phyloP scores from a whole-genome alignment of 2,797 vertebrate genomes.

The Erpetoichthys calabaricus region DNA sequence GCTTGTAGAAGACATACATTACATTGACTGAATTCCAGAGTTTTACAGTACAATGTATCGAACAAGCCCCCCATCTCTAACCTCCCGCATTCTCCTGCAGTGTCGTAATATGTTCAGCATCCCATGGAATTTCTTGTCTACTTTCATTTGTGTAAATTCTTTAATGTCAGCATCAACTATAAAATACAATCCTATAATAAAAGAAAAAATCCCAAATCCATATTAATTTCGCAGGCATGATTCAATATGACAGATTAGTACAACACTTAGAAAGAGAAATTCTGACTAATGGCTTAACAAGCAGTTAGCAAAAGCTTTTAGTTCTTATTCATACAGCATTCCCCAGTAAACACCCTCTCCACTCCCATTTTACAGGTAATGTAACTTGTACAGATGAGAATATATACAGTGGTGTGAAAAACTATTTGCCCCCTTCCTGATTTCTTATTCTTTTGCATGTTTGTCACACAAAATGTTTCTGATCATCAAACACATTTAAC shows the following conservation, averaged over 20 bases:
- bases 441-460: too few species aligned
- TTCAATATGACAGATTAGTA: neutral
- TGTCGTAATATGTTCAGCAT: slow-evolving; percentile 78
- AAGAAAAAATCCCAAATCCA: neutral
- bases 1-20: too few species aligned
- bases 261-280: neutral
- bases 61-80: slow-evolving; percentile 47
- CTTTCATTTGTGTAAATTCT: slow-evolving; percentile 59
- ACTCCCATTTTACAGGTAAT: neutral
- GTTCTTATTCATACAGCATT: neutral
- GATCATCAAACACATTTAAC: too few species aligned
- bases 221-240: neutral
- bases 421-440: too few species aligned
- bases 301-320: neutral
- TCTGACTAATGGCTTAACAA: too few species aligned
- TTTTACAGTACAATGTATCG: slow-evolving; percentile 57
- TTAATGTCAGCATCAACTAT: slow-evolving; percentile 79
- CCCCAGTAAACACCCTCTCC: neutral
- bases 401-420: too few species aligned
- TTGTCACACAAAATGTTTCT: too few species aligned
- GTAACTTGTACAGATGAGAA: too few species aligned
- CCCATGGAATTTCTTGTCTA: slow-evolving; percentile 68
- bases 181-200: slow-evolving; percentile 59
- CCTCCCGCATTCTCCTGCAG: slow-evolving; percentile 64
- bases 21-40: neutral